Percentiles rank a stretch among this genome's conserved stretches.
Evolutionary conservation across 2,888 invertebrate genomes (phyloP).

Genomic region (Diabrotica balteata): DNA sequence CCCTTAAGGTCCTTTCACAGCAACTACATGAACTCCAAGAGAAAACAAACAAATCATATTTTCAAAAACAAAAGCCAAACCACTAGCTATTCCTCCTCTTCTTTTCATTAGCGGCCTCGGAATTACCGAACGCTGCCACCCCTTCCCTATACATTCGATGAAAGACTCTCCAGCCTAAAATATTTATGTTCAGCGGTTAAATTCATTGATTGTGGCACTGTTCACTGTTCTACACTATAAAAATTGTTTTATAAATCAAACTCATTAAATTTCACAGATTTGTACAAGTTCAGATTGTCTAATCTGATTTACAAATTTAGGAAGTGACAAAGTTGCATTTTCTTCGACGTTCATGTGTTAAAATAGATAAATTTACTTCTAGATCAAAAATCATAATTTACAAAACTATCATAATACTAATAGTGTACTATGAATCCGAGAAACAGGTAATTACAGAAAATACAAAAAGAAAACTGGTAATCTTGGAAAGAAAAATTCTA

Average conservation of each 20-base stretch:
- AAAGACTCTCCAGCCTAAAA: constrained; percentile 31
- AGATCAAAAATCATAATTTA: too few relatives aligned
- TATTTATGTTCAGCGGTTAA: constrained; percentile 34
- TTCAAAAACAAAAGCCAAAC: constrained; percentile 30
- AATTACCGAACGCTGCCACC: constrained; percentile 17
- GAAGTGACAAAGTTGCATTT: too few relatives aligned
- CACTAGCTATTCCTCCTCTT: constrained; percentile 16
- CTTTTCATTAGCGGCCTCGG: constrained; percentile 27
- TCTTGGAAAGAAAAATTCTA: too few relatives aligned
- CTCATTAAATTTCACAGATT: too few relatives aligned
- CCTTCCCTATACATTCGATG: constrained; percentile 25
- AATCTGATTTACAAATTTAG: too few relatives aligned
- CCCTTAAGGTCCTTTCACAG: constrained; percentile 15
- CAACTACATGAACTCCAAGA: constrained; percentile 21
- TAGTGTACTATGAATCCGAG: too few relatives aligned
- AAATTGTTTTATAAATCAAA: neutral
- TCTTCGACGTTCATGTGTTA: too few relatives aligned
- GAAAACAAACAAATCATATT: constrained; percentile 30
- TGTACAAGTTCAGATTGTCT: too few relatives aligned
- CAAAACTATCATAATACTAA: too few relatives aligned
- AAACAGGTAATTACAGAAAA: too few relatives aligned
- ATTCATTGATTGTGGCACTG: constrained; percentile 35
- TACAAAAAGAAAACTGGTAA: too few relatives aligned
- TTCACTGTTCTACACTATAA: constrained; percentile 13
- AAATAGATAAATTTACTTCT: too few relatives aligned